phyloP scores from a whole-genome alignment of 2,888 invertebrate genomes.

The Yponomeuta sedellus region DNA sequence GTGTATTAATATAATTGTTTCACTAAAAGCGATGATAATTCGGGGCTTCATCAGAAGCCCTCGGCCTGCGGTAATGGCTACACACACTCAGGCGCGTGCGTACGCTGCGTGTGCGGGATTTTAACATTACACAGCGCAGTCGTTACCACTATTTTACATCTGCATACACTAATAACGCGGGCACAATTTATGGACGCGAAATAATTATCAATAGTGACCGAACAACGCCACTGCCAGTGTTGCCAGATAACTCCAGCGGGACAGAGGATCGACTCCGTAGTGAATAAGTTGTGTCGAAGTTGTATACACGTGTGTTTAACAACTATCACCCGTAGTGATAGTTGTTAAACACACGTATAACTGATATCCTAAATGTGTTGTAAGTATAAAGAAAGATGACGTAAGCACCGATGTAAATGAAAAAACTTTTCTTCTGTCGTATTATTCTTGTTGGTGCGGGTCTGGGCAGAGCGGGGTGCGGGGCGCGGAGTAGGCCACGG shows the following conservation, averaged over 20 bases:
- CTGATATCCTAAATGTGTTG: neutral
- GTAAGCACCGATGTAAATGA: no score
- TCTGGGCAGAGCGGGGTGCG: neutral
- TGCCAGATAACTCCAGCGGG: neutral
- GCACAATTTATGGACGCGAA: slow-evolving; percentile 17
- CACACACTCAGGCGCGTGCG: neutral
- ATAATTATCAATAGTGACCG: slow-evolving; percentile 19
- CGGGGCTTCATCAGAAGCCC: neutral
- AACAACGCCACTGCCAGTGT: slow-evolving; percentile 17
- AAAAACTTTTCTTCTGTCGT: neutral
- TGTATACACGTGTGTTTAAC: no score
- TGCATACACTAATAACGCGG: slow-evolving; percentile 14
- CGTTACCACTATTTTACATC: slow-evolving; percentile 11
- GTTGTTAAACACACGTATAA: no score
- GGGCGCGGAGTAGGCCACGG: neutral
- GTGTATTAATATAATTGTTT: neutral
- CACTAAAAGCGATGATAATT: neutral
- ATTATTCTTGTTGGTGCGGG: neutral
- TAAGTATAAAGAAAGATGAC: neutral
- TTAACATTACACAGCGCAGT: neutral
- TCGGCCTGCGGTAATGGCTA: neutral
- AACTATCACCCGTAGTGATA: no score
- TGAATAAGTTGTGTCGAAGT: neutral
- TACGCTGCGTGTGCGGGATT: neutral
- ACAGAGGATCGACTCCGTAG: neutral